A percentile compares a stretch with the other conserved stretches of the same genome.
These are phyloP conservation scores for Acanthosepion esculentum DNA, from an alignment of 2,888 invertebrate genomes.

Conservation along the genomic window DNA sequence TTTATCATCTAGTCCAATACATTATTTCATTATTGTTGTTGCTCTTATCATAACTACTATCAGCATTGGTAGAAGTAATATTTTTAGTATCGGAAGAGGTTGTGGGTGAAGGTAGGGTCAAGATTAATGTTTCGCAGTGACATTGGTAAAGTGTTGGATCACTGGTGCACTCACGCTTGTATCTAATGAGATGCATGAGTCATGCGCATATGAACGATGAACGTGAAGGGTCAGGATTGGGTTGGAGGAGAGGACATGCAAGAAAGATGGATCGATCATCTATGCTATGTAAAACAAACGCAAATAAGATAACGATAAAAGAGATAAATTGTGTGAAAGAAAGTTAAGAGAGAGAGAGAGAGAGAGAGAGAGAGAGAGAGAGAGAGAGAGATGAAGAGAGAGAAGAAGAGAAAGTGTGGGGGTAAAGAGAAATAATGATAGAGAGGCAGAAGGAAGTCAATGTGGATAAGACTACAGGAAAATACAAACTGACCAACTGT, in stretches of 20 bases:
- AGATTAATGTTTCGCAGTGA: constrained; percentile 22
- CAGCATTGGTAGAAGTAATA: not conserved
- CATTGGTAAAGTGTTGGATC: constrained; percentile 33
- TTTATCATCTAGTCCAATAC: too few species aligned
- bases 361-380: not conserved
- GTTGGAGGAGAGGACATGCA: not conserved
- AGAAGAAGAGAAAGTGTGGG: not conserved
- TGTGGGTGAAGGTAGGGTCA: not conserved
- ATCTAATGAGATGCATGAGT: constrained; percentile 9
- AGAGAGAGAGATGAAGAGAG: not conserved
- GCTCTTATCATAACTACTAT: not conserved
- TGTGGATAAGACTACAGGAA: not conserved
- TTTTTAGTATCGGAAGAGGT: not conserved
- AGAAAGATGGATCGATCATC: not conserved
- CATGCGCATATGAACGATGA: constrained; percentile 9
- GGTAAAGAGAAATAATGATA: not conserved
- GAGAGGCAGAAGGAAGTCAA: not conserved
- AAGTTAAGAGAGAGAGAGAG: not conserved
- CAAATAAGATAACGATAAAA: not conserved
- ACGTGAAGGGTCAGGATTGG: not conserved
- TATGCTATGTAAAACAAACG: not conserved
- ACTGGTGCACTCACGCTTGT: not conserved
- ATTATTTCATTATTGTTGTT: constrained; percentile 14
- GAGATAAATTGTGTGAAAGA: not conserved
- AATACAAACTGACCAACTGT: not conserved